Evolutionary conservation across 2,113 vertebrate genomes (phyloP), one percentile per base, ranked within the genome.

Genomic region (Leucopternis melanops): DNA sequence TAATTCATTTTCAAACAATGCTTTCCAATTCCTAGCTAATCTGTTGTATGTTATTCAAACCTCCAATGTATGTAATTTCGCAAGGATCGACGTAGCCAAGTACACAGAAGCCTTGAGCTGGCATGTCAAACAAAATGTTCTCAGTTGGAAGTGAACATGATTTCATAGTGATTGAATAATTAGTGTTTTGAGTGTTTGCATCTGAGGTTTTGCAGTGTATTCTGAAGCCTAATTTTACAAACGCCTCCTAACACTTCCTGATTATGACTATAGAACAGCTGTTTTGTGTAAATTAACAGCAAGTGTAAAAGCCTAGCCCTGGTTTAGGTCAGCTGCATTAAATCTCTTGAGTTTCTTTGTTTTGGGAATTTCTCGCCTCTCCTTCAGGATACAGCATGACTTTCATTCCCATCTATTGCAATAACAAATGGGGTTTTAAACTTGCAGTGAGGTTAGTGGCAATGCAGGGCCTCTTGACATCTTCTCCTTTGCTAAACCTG

Each of bases 41-140:
- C 69, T 93, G 52, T n/a, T 78, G 61, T 31, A 40, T 65, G 72
- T 79, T 95, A 71, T 72, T 93, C 94, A 95, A 58, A 72, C 69
- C 74, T 86, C 77, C 58, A 18, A 94, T n/a, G 83, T 86, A 89
- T 90, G 88, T 81, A 88, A 86, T 94, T 96, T 90, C 11, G 2
- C 82, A 78, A 93, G 88, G 52, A 88, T 88, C 45, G 2, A 45
- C 16, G 2, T 23, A 92, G 88, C 84, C 90, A 86, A 95, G 90
- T 54, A 65, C 47, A 61, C 49, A 83, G 94, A 95, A 95, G 86
- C 93, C 92, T 95, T 94, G 96, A 96, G 87, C 91, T 91, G 86
- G 67, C 71, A 31, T 7, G 85, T 95, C 89, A 96, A 86, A 92
- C 74, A 86, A 84, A 96, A 66, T 38, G 32, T 86, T 96, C 95